Percentiles rank a stretch among this genome's conserved stretches.
Conservation (phyloP, 2,797 vertebrate species). For the Scomberomorus guttatus region DNA sequence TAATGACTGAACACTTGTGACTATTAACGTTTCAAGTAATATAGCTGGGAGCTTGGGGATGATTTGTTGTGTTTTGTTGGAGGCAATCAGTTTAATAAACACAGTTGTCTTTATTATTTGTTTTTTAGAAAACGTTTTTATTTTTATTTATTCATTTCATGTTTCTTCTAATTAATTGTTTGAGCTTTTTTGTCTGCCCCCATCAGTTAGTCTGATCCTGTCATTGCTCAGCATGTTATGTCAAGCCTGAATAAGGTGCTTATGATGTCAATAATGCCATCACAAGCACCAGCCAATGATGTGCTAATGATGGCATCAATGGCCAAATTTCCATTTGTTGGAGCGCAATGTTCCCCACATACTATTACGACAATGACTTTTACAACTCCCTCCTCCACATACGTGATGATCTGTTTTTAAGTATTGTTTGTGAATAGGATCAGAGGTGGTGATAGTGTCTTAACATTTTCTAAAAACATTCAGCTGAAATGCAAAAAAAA, state of each 20-base stretch:
- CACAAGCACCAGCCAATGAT: background rate
- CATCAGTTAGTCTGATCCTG: too few relatives aligned
- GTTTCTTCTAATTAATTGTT: background rate
- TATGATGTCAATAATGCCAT: background rate
- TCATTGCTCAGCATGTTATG: background rate
- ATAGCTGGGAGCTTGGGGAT: background rate
- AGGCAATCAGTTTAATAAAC: conserved; percentile 19
- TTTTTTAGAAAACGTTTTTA: too few relatives aligned
- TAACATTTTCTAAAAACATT: background rate
- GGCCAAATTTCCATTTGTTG: background rate
- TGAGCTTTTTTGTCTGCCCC: background rate
- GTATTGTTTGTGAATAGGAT: background rate
- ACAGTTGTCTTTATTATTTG: too few relatives aligned
- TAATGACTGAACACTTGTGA: background rate
- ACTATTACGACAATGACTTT: background rate
- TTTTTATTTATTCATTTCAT: background rate
- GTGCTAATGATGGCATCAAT: background rate
- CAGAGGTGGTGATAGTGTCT: too few relatives aligned
- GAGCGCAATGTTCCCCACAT: background rate
- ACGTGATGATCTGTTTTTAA: background rate
- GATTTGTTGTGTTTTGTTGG: conserved; percentile 10
- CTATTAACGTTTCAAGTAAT: conserved; percentile 1
- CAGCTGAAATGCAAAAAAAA: background rate
- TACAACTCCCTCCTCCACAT: background rate
- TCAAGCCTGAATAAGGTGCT: background rate